Evolutionary conservation across 2,888 invertebrate species (phyloP).

Genomic region (Watsonalla binaria): DNA sequence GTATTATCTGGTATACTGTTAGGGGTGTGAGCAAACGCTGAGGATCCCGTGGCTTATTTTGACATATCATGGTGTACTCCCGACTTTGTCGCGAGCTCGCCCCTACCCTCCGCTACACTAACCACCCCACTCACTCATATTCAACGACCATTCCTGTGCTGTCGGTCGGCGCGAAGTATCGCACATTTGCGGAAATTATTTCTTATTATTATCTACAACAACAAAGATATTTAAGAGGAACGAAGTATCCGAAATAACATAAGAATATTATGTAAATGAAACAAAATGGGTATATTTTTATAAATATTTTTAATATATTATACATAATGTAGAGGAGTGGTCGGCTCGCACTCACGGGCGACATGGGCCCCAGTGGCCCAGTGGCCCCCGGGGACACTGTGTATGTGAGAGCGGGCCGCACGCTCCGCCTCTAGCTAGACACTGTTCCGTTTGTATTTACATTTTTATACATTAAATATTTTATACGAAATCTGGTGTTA

Average conservation of each 20-base stretch:
- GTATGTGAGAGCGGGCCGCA: conserved; percentile 5
- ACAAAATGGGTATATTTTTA: conserved; percentile 28
- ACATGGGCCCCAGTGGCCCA: neutral
- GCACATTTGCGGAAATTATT: conserved; percentile 17
- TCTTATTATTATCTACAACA: conserved; percentile 20
- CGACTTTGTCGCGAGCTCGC: no score
- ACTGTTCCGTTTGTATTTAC: conserved; percentile 37
- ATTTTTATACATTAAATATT: conserved; percentile 47
- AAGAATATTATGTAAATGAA: conserved; percentile 26
- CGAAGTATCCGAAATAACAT: conserved; percentile 23
- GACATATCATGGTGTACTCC: no score
- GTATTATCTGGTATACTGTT: no score
- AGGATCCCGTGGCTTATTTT: no score
- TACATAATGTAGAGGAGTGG: conserved; percentile 19
- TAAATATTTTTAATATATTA: conserved; percentile 29
- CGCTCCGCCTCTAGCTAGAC: conserved; percentile 20
- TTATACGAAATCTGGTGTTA: conserved; percentile 33
- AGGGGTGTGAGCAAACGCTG: no score
- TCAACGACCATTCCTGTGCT: no score
- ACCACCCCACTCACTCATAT: no score
- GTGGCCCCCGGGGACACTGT: neutral
- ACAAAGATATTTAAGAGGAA: conserved; percentile 16
- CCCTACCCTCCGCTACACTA: no score
- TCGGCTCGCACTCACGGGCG: conserved; percentile 5
- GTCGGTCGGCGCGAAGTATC: neutral